Percentiles rank a stretch among this genome's conserved stretches.
Conservation (phyloP, 2,888 invertebrate species). For the Junonia oenone region DNA sequence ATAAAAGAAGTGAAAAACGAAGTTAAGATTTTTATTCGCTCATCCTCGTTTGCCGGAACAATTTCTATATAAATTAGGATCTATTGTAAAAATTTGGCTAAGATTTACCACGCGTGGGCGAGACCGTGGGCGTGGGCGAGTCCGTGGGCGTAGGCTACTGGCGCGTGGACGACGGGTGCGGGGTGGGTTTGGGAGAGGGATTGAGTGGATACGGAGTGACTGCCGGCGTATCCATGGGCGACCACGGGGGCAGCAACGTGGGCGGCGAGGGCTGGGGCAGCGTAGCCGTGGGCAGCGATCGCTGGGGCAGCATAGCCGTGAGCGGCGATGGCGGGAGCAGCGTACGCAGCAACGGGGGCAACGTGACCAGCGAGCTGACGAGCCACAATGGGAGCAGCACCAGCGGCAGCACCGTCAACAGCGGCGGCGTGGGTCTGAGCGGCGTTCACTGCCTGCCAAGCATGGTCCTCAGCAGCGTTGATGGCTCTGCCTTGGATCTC, state of each 20-base stretch:
- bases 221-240: background rate
- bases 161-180: constrained; percentile 44
- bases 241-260: constrained; percentile 46
- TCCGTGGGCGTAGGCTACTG: constrained; percentile 7
- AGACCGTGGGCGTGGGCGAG: constrained; percentile 9
- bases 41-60: constrained; percentile 9
- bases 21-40: constrained; percentile 8
- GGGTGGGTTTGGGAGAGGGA: constrained; percentile 67
- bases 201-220: constrained; percentile 34
- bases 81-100: constrained; percentile 8
- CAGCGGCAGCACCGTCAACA: constrained; percentile 69
- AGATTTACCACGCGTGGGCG: constrained; percentile 18
- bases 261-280: constrained; percentile 40
- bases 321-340: constrained; percentile 32
- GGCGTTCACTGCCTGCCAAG: constrained; percentile 70
- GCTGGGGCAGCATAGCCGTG: no score
- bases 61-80: background rate
- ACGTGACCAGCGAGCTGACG: constrained; percentile 66
- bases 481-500: constrained; percentile 67
- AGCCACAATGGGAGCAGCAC: constrained; percentile 65
- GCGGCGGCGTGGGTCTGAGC: constrained; percentile 67
- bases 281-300: no score
- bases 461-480: constrained; percentile 72
- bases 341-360: constrained; percentile 30
- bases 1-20: no score